Conservation (phyloP, 2,113 vertebrate species). For the Apeltes quadracus region DNA sequence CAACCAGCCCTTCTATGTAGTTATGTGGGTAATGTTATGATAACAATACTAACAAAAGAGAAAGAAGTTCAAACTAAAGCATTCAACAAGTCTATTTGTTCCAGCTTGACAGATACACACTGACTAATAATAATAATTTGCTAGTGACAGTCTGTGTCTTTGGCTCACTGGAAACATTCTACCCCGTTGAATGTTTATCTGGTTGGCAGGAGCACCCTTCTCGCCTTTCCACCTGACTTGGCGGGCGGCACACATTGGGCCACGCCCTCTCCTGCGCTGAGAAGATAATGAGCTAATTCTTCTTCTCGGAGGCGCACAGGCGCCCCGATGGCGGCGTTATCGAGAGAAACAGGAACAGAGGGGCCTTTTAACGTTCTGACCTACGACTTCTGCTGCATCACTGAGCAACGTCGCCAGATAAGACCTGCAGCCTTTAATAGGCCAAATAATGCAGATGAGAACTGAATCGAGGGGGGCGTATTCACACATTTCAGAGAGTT, state of each 20-base stretch:
- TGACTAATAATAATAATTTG: background rate
- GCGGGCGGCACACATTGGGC: slow-evolving; percentile 11
- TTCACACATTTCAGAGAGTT: no score
- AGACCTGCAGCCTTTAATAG: background rate
- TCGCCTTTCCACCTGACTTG: slow-evolving; percentile 47
- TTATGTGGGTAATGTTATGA: background rate
- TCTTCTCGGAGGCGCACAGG: background rate
- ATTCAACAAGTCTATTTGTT: background rate
- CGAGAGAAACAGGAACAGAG: slow-evolving; percentile 5
- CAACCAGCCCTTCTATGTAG: background rate
- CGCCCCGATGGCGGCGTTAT: background rate
- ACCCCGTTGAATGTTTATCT: slow-evolving; percentile 15
- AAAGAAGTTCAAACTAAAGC: background rate
- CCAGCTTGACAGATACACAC: background rate
- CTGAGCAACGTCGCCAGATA: background rate
- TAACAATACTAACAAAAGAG: background rate
- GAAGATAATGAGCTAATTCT: slow-evolving; percentile 34
- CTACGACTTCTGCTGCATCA: background rate
- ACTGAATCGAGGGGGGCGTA: no score
- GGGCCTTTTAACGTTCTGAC: slow-evolving; percentile 17
- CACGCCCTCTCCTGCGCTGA: background rate
- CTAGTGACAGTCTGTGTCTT: background rate
- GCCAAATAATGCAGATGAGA: background rate
- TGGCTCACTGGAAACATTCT: background rate
- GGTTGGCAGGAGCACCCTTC: slow-evolving; percentile 20